These are phyloP conservation scores for Myzus persicae DNA, from an alignment of 1,140 invertebrate genomes.

Conservation along the genomic window DNA sequence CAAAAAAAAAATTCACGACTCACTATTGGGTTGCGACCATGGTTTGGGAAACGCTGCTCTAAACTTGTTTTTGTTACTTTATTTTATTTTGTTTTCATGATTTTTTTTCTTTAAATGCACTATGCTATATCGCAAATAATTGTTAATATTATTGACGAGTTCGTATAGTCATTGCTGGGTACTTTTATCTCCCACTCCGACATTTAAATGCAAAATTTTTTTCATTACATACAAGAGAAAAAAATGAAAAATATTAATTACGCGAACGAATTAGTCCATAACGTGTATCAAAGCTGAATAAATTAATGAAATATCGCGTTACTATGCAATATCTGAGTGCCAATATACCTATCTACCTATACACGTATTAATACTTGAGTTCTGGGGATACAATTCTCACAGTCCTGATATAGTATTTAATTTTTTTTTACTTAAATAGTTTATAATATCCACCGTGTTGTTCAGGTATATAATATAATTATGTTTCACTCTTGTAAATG, in stretches of 20 bases:
- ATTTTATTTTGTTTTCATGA: not conserved
- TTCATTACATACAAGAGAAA: not conserved
- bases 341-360: not conserved
- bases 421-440: not conserved
- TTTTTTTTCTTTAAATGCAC: not conserved
- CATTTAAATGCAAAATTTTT: not conserved
- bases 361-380: not conserved
- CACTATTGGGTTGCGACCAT: too few relatives aligned
- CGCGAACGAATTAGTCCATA: not conserved
- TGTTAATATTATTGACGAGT: not conserved
- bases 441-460: not conserved
- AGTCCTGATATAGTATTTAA: not conserved
- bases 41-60: too few relatives aligned
- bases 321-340: not conserved
- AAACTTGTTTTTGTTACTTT: not conserved
- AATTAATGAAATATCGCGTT: not conserved
- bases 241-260: not conserved
- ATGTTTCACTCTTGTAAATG: too few relatives aligned
- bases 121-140: not conserved
- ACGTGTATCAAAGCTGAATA: not conserved
- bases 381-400: not conserved
- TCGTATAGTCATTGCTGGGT: not conserved
- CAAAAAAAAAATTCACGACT: too few relatives aligned
- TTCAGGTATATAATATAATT: too few relatives aligned
- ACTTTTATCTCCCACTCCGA: not conserved